Conservation (phyloP, 1,140 invertebrate genomes). For the Drosophila fuyamai region DNA sequence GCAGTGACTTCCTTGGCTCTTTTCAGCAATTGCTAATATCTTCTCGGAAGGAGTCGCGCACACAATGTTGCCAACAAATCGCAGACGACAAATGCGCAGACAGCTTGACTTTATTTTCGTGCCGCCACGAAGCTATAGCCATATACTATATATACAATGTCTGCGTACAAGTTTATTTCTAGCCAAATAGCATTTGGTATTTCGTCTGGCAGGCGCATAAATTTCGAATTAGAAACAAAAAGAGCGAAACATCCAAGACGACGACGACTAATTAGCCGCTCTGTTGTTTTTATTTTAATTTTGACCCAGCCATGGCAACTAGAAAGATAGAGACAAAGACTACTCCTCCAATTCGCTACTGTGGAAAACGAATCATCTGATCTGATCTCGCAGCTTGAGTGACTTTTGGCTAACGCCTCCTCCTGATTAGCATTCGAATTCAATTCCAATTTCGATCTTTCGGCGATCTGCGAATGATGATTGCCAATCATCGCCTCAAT, state of each 20-base stretch:
- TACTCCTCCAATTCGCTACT: constrained; percentile 27
- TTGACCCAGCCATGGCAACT: constrained; percentile 42
- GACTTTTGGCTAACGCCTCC: constrained; percentile 48
- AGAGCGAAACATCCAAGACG: constrained; percentile 42
- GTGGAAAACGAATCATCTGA: constrained; percentile 22
- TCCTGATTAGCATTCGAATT: constrained; percentile 40
- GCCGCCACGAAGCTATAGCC: constrained; percentile 28
- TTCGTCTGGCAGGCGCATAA: constrained; percentile 69
- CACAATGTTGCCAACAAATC: constrained; percentile 53
- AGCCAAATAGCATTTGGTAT: constrained; percentile 73
- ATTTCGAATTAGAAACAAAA: constrained; percentile 62
- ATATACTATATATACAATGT: constrained; percentile 44
- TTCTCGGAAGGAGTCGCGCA: constrained; percentile 11
- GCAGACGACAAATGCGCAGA: constrained; percentile 60
- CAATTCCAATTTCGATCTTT: constrained; percentile 37
- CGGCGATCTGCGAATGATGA: constrained; percentile 29
- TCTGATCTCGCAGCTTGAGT: constrained; percentile 16
- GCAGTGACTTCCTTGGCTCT: neutral
- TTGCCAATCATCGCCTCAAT: constrained; percentile 40
- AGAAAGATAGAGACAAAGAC: neutral
- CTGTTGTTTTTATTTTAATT: constrained; percentile 70
- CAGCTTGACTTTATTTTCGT: constrained; percentile 69
- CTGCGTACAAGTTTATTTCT: constrained; percentile 63
- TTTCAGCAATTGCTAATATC: constrained; percentile 1
- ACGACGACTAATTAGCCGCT: constrained; percentile 65